phyloP scores from a whole-genome alignment of 1,140 invertebrate genomes.

The Drosophila equinoxialis region DNA sequence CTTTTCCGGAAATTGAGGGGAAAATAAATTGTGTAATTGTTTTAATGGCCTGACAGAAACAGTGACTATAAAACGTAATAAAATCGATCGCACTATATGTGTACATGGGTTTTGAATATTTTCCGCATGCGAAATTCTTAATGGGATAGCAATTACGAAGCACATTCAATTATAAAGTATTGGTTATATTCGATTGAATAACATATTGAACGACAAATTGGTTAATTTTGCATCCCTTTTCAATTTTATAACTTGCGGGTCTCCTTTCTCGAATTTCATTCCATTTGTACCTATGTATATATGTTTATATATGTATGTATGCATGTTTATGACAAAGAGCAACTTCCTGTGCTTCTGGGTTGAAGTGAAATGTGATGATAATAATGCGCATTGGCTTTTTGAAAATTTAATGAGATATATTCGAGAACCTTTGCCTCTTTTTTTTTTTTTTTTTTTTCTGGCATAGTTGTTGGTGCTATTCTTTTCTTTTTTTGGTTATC shows the following conservation, averaged over 20 bases:
- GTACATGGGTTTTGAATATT: no score
- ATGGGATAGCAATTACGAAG: no score
- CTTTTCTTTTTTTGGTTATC: not conserved
- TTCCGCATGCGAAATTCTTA: no score
- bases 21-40: not conserved
- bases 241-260: not conserved
- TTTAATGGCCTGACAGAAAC: slow-evolving; percentile 1
- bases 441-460: slow-evolving; percentile 9
- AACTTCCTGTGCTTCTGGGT: slow-evolving; percentile 6
- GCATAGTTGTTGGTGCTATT: slow-evolving; percentile 25
- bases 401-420: slow-evolving; percentile 46
- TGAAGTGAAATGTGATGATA: slow-evolving; percentile 38
- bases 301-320: not conserved
- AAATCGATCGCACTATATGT: no score
- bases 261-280: slow-evolving; percentile 1
- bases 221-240: slow-evolving; percentile 1
- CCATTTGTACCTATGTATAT: no score
- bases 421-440: slow-evolving; percentile 29
- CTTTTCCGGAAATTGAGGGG: not conserved
- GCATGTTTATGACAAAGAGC: not conserved
- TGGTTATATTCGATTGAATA: not conserved
- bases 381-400: slow-evolving; percentile 27
- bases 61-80: no score
- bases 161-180: no score
- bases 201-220: not conserved